Evolutionary conservation across 2,113 vertebrate genomes (phyloP).

Genomic region (Brachirus orientalis): DNA sequence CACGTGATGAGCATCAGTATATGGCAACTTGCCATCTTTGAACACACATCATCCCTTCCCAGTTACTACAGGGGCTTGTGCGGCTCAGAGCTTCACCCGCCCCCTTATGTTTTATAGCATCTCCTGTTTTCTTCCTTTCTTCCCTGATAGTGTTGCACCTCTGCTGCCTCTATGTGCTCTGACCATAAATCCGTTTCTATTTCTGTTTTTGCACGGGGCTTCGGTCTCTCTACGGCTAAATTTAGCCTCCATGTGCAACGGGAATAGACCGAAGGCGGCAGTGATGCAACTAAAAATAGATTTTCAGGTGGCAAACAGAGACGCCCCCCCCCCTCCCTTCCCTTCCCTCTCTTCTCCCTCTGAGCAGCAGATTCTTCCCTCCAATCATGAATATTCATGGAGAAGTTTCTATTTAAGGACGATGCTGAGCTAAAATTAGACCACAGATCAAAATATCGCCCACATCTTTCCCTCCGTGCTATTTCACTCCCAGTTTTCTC

Average conservation of each 20-base stretch:
- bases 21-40: background rate
- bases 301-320: conserved; percentile 60
- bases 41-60: background rate
- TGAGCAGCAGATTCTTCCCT: conserved; percentile 43
- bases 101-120: background rate
- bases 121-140: background rate
- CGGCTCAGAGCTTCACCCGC: background rate
- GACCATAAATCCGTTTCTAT: conserved; percentile 48
- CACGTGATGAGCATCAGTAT: too few relatives aligned
- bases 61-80: background rate
- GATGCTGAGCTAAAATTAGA: conserved; percentile 68
- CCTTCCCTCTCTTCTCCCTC: conserved; percentile 33
- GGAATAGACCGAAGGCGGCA: conserved; percentile 47
- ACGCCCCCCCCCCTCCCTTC: background rate
- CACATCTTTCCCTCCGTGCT: conserved; percentile 59
- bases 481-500: conserved; percentile 40
- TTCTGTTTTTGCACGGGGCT: conserved; percentile 38
- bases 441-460: conserved; percentile 63
- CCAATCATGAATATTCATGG: conserved; percentile 79
- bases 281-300: conserved; percentile 70
- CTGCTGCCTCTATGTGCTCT: conserved; percentile 31
- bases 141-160: conserved; percentile 38
- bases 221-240: conserved; percentile 61
- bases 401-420: conserved; percentile 68
- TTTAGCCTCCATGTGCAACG: conserved; percentile 53